These are phyloP conservation scores for Acanthoscelides obtectus DNA, from an alignment of 2,888 invertebrate genomes.

Conservation along the genomic window DNA sequence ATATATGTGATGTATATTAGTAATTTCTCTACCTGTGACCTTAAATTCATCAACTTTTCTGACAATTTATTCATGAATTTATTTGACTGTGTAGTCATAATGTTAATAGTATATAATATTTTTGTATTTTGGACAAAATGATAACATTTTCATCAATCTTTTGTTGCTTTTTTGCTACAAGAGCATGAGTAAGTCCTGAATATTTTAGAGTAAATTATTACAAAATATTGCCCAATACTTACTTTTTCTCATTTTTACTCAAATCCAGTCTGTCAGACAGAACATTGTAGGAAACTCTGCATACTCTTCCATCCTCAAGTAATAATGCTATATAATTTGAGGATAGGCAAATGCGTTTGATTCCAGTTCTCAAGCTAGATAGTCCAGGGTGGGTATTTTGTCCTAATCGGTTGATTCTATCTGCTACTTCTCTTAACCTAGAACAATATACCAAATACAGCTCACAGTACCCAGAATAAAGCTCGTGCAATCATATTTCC, in stretches of 20 bases:
- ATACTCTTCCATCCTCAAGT: conserved; percentile 87
- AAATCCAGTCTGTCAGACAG: conserved; percentile 87
- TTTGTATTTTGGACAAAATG: too few relatives aligned
- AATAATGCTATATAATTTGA: conserved; percentile 89
- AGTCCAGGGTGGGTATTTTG: conserved; percentile 71
- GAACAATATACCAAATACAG: conserved; percentile 34
- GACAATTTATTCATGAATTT: too few relatives aligned
- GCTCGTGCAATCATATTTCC: neutral
- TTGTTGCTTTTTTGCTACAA: too few relatives aligned
- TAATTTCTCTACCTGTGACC: too few relatives aligned
- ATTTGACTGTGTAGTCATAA: too few relatives aligned
- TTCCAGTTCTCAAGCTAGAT: conserved; percentile 69
- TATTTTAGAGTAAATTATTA: neutral
- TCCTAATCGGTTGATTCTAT: conserved; percentile 88
- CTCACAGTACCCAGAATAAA: conserved; percentile 1
- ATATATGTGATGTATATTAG: too few relatives aligned
- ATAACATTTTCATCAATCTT: too few relatives aligned
- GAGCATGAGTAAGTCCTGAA: too few relatives aligned
- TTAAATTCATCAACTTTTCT: too few relatives aligned
- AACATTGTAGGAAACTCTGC: conserved; percentile 86
- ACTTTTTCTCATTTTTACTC: conserved; percentile 75
- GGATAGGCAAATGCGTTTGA: conserved; percentile 84
- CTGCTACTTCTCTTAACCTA: conserved; percentile 89
- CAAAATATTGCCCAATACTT: conserved; percentile 32
- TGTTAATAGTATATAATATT: too few relatives aligned